Evolutionary conservation across 2,888 invertebrate genomes (phyloP), one percentile per base, ranked within the genome.

Genomic region (Drosophila lutescens): DNA sequence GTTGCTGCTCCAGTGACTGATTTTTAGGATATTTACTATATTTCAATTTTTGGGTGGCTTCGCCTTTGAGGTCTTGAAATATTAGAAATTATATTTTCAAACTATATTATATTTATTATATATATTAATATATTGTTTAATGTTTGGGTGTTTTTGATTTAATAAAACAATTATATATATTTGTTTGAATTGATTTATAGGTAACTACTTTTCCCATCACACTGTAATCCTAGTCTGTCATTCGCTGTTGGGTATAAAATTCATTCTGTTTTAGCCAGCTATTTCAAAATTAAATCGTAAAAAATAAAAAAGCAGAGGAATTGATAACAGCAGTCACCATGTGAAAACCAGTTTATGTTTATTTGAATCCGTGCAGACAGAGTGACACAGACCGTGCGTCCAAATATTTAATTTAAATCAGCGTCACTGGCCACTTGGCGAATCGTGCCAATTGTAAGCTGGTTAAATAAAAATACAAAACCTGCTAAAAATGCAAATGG

Each of bases 371-470:
- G 54, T 78, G 75, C 75, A 83, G 84, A 86, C 83, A 79, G 69
- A 61, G 17, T 85, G 84, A 70, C 86, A 69, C 51, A 40, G 46
- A 32, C 30, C 15, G 54, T 46, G 56, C 40, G 63, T 46, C 55
- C 81, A 81, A 88, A 88, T 88, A 87, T 85, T 88, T 86, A 86
- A 84, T 84, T 85, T 81, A 82, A 85, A 85, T 85, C 84, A 85
- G 83, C 87, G 84, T 82, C 86, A 82, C 54, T 73, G 69, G 58
- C 81, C 65, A 80, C 75, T 86, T 77, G 69, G 56, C 72, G 67
- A 75, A 74, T 74, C 57, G 55, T 63, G 44, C 47, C 67, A 67
- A 79, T 74, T 79, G 67, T 51, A 74, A 44, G 58, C 62, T 43
- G 56, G 68, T 76, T 74, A 58, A 77, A 57, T 32, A 23, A 51